Evolutionary conservation across 1,140 invertebrate species (phyloP).

Genomic region (Dreissena rostriformis): DNA sequence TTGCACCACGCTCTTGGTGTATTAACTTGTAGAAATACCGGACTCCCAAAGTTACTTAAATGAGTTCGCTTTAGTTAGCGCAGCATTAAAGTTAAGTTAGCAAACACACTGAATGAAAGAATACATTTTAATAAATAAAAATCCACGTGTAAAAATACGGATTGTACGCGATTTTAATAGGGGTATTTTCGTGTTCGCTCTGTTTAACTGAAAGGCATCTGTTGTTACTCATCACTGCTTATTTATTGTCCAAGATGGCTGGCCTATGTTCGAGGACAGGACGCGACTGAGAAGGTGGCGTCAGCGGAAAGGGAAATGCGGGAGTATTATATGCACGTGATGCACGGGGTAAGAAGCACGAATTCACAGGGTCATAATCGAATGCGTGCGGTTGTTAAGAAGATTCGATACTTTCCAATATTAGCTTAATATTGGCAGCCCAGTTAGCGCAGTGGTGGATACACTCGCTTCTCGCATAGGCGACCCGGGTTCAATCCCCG

Average conservation of each 20-base stretch:
- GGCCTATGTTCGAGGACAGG: background rate
- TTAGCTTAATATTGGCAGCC: no score
- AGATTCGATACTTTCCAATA: no score
- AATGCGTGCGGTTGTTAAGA: background rate
- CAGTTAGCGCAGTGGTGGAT: no score
- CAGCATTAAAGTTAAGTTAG: no score
- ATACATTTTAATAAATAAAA: background rate
- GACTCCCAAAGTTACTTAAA: no score
- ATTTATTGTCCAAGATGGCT: conserved; percentile 27
- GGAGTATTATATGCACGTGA: conserved; percentile 39
- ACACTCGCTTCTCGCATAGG: no score
- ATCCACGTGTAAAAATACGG: background rate
- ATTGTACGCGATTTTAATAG: background rate
- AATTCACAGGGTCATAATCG: no score
- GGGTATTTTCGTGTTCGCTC: no score
- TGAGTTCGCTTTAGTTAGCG: no score
- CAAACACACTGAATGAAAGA: background rate
- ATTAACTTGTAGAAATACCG: no score
- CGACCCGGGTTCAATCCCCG: no score
- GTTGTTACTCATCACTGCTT: background rate
- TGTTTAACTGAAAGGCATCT: background rate
- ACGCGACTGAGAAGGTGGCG: background rate
- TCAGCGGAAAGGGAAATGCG: conserved; percentile 29
- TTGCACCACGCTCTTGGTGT: no score
- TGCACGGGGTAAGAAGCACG: conserved; percentile 36